phyloP scores from a whole-genome alignment of 1,140 invertebrate species.

The Drosophila quadrilineata region DNA sequence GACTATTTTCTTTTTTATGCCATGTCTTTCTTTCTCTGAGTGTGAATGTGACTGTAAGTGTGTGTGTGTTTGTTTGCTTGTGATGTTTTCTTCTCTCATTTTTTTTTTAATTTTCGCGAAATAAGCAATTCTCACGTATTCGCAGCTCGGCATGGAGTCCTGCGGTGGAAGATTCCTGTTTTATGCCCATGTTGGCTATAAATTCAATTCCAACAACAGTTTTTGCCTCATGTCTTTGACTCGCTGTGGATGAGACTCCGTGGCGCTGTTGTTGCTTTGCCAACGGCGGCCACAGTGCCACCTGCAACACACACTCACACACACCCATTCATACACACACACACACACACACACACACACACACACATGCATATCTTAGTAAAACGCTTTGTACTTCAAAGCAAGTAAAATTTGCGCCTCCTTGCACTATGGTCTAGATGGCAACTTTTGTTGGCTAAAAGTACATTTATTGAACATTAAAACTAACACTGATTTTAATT shows the following conservation, averaged over 20 bases:
- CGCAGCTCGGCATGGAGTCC: conserved; percentile 47
- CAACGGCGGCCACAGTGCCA: conserved; percentile 61
- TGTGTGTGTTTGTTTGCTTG: conserved; percentile 3
- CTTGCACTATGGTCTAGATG: too few relatives aligned
- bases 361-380: too few relatives aligned
- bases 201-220: conserved; percentile 54
- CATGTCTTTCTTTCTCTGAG: neutral
- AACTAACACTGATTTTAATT: too few relatives aligned
- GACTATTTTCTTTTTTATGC: conserved; percentile 8
- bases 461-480: too few relatives aligned
- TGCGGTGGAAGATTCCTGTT: conserved; percentile 23
- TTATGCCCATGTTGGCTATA: conserved; percentile 27
- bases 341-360: too few relatives aligned
- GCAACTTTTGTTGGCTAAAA: too few relatives aligned
- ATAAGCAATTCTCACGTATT: conserved; percentile 78
- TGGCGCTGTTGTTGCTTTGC: conserved; percentile 56
- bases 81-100: conserved; percentile 50
- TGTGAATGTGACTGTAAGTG: neutral
- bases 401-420: conserved; percentile 63
- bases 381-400: conserved; percentile 75
- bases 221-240: neutral
- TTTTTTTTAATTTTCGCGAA: conserved; percentile 76
- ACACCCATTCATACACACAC: too few relatives aligned
- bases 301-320: conserved; percentile 34
- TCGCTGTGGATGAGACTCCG: neutral